Base-by-base conservation (phyloP, 1,140 invertebrate species). In the Aphelenchoides fujianensis region DNA sequence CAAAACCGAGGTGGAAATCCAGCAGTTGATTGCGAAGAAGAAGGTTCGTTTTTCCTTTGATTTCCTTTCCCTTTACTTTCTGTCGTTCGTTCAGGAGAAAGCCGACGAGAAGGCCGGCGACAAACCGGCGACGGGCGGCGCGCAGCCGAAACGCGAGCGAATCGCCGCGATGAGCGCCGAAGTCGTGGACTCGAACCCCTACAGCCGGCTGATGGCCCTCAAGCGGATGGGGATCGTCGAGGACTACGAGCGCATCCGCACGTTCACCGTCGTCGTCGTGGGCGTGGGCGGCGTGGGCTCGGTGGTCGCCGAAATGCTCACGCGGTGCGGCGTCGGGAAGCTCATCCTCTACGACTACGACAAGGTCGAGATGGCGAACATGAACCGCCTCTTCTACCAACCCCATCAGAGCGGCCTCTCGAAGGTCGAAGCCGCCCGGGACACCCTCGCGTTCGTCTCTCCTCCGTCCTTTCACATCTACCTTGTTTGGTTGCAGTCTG, bases 181-280 rank as follows among this genome's bases (percentile, higher is more conserved):
- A 88, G 96, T 98, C n/a, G 91, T 95, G 16, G 95, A 98, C 87
- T 92, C 93, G 0, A 99, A 99, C 89, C 97, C 96, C 0, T 99
- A 99, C 88, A 97, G 95, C 88, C 93, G 97, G 31, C 86, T 99
- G 1, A 98, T 99, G 95, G 78, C 78, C 3, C 37, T 99, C 54
- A 95, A 99, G 85, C 87, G 94, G 76, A 99, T 99, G 97, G 96
- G 96, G 52, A 97, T 99, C 79, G 96, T 99, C 1, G 89, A 97
- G 73, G 94, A 99, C 85, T 99, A 99, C 88, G 95, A 98, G 83
- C 86, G 88, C 87, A 99, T 99, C 76, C 88, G 95, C 68, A 89
- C 92, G 36, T 90, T 90, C 84, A 90, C 94, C 5, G 91, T 99
- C 5, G 93, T 92, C 31, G 90, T 99, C 59, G 94, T 99, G 30